phyloP scores from a whole-genome alignment of 2,113 vertebrate genomes.

The Mustelus asterias region DNA sequence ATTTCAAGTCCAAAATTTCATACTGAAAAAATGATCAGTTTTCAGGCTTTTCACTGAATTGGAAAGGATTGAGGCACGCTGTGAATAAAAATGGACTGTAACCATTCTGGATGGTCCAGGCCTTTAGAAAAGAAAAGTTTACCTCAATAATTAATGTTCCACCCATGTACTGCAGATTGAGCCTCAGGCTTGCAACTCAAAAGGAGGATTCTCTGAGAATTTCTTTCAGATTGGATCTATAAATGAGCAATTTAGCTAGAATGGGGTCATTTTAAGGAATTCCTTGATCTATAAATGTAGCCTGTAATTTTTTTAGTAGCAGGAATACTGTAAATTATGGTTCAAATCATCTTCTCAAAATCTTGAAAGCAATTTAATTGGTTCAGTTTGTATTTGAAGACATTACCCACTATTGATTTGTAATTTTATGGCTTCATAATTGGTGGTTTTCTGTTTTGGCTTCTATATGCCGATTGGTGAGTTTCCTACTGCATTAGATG shows the following conservation, averaged over 20 bases:
- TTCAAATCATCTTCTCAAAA: neutral
- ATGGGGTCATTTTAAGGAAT: neutral
- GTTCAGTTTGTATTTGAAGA: neutral
- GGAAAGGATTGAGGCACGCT: neutral
- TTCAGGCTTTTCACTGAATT: neutral
- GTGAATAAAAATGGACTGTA: neutral
- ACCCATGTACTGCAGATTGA: neutral
- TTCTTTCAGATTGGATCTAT: neutral
- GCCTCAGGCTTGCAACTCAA: neutral
- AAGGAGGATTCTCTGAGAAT: neutral
- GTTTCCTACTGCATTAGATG: neutral
- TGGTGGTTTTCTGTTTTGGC: neutral
- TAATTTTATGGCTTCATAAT: too few species aligned
- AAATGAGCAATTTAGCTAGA: neutral
- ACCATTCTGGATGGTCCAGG: neutral
- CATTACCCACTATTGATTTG: neutral
- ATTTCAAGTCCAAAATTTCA: neutral
- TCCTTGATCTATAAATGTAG: neutral
- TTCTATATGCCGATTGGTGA: neutral
- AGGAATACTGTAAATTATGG: neutral
- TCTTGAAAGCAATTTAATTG: neutral
- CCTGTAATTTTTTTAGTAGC: neutral
- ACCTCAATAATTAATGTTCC: neutral
- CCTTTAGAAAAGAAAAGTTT: neutral
- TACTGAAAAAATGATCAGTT: neutral